Percentiles rank a stretch among this genome's conserved stretches.
Evolutionary conservation across 2,888 invertebrate species (phyloP).

Genomic region (Altica lythri): DNA sequence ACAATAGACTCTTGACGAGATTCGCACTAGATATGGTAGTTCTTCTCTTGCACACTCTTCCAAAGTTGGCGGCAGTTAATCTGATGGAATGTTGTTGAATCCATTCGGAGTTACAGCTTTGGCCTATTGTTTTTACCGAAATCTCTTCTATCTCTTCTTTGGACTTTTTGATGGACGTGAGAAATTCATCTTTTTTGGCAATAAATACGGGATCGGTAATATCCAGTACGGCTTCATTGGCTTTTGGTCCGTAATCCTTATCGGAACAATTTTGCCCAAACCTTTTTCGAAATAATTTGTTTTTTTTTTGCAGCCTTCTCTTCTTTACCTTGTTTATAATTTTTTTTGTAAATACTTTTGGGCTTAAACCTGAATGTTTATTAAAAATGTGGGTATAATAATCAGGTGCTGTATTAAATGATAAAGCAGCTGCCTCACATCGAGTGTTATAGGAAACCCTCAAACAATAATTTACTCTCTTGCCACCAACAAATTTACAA

Average conservation of each 20-base stretch:
- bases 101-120: neutral
- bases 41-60: neutral
- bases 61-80: neutral
- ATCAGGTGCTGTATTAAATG: conserved; percentile 35
- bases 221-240: neutral
- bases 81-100: neutral
- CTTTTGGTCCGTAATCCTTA: conserved; percentile 1
- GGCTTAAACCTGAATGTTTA: neutral
- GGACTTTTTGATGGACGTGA: neutral
- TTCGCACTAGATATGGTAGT: neutral
- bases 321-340: neutral
- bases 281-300: neutral
- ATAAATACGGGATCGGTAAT: neutral
- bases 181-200: neutral
- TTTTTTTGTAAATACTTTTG: conserved; percentile 1
- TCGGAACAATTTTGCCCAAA: neutral
- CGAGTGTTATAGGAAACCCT: conserved; percentile 44
- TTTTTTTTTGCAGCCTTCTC: neutral
- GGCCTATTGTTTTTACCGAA: neutral
- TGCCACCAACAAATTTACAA: conserved; percentile 46
- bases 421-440: conserved; percentile 44
- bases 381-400: neutral
- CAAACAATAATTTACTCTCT: too few species aligned
- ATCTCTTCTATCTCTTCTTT: neutral
- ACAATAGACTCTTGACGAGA: neutral